Conservation (phyloP, 2,888 invertebrate genomes). For the Toxonevra muliebris region DNA sequence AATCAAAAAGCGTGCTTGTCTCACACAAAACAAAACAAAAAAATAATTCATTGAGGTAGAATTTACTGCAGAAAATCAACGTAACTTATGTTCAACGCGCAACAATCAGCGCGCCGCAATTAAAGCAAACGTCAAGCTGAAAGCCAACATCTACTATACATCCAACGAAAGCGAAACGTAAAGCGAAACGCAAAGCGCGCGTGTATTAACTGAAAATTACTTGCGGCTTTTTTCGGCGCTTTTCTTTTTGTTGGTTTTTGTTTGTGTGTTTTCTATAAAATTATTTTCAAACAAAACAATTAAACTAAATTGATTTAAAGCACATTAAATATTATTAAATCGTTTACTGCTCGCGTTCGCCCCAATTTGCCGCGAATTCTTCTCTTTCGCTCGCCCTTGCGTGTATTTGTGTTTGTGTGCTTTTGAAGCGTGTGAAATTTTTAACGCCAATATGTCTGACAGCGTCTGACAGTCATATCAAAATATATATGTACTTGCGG, state of each 20-base stretch:
- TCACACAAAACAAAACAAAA: conserved; percentile 28
- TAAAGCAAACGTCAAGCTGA: not conserved
- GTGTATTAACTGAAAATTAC: conserved; percentile 30
- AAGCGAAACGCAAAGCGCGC: not conserved
- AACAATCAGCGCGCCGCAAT: conserved; percentile 4
- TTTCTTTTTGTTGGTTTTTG: not conserved
- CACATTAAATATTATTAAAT: not conserved
- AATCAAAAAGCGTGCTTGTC: conserved; percentile 63
- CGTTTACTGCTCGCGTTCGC: conserved; percentile 22
- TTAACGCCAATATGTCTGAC: conserved; percentile 40
- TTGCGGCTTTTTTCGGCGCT: conserved; percentile 15
- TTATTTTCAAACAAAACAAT: too few species aligned
- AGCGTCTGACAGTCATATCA: conserved; percentile 41
- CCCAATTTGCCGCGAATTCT: not conserved
- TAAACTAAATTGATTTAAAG: too few species aligned
- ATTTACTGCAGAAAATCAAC: not conserved
- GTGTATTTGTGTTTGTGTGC: conserved; percentile 15
- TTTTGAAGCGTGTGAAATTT: conserved; percentile 60
- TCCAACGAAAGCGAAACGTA: not conserved
- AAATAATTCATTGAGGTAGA: conserved; percentile 6
- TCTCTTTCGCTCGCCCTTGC: not conserved
- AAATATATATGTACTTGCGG: conserved; percentile 28
- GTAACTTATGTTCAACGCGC: not conserved
- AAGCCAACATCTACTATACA: conserved; percentile 4
- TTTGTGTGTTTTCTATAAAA: not conserved